phyloP scores from a whole-genome alignment of 2,797 vertebrate genomes.

The Tokudaia muenninki region DNA sequence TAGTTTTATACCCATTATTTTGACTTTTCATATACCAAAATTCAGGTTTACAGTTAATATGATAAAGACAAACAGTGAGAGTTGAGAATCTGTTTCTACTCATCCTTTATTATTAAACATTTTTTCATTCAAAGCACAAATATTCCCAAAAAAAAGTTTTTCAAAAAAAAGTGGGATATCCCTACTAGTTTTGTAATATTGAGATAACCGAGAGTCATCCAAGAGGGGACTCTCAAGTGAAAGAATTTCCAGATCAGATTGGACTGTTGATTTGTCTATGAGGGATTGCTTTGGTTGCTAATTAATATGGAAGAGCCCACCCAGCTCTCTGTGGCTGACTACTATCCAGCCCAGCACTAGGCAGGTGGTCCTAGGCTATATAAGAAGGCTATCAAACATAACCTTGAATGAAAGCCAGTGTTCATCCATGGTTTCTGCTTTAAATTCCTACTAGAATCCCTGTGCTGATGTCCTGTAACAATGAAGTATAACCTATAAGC shows the following conservation, averaged over 20 bases:
- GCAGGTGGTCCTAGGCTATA: not conserved
- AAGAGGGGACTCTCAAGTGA: not conserved
- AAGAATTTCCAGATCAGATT: not conserved
- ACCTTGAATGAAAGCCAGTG: not conserved
- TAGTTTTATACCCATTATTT: not conserved
- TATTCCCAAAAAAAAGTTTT: constrained; percentile 32
- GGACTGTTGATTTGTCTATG: not conserved
- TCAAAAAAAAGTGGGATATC: not conserved
- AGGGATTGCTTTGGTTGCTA: not conserved
- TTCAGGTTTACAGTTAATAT: constrained; percentile 4
- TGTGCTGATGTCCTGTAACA: not conserved
- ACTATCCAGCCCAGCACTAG: not conserved
- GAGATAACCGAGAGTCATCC: not conserved
- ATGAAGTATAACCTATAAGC: not conserved
- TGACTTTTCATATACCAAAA: not conserved
- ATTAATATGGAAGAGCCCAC: not conserved
- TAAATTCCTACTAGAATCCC: not conserved
- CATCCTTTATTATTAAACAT: not conserved
- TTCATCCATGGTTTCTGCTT: not conserved
- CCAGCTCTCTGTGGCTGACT: not conserved
- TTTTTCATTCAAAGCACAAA: constrained; percentile 30
- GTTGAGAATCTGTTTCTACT: not conserved
- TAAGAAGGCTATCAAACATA: not conserved
- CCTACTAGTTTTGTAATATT: not conserved
- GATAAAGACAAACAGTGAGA: not conserved